A percentile compares a stretch with the other conserved stretches of the same genome.
Conservation (phyloP, 2,888 invertebrate species). For the Synanthedon andrenaeformis region DNA sequence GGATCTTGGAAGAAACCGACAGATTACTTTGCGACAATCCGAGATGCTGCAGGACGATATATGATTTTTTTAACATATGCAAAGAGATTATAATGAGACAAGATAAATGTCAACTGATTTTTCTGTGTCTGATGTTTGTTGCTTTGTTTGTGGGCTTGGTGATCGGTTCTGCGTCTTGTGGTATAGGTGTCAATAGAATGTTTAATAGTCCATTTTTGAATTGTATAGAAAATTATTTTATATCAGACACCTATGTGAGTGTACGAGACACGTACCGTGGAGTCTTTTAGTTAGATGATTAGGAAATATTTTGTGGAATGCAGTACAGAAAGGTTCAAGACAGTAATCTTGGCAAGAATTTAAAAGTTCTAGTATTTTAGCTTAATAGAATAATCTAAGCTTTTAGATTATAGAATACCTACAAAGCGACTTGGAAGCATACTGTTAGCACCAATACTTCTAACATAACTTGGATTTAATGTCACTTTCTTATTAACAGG, state of each 20-base stretch:
- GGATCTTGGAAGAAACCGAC: constrained; percentile 48
- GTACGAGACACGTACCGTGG: not conserved
- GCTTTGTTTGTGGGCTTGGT: not conserved
- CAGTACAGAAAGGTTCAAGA: too few relatives aligned
- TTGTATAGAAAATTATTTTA: not conserved
- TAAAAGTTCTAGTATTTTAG: too few relatives aligned
- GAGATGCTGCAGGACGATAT: constrained; percentile 47
- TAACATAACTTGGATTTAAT: too few relatives aligned
- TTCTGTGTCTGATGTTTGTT: constrained; percentile 19
- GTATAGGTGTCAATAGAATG: not conserved
- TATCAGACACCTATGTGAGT: not conserved
- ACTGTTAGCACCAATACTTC: too few relatives aligned
- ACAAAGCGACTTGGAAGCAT: too few relatives aligned
- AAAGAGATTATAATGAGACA: constrained; percentile 29
- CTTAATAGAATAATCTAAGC: too few relatives aligned
- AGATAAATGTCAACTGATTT: constrained; percentile 28
- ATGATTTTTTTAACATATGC: constrained; percentile 37
- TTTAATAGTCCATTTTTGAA: not conserved
- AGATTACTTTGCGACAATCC: constrained; percentile 37
- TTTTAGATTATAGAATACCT: too few relatives aligned
- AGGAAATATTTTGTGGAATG: too few relatives aligned
- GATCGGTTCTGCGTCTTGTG: not conserved
- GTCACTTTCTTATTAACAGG: too few relatives aligned
- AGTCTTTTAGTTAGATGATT: not conserved
- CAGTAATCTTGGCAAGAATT: too few relatives aligned